phyloP scores from a whole-genome alignment of 2,888 invertebrate species.

The Apodemia mormo region DNA sequence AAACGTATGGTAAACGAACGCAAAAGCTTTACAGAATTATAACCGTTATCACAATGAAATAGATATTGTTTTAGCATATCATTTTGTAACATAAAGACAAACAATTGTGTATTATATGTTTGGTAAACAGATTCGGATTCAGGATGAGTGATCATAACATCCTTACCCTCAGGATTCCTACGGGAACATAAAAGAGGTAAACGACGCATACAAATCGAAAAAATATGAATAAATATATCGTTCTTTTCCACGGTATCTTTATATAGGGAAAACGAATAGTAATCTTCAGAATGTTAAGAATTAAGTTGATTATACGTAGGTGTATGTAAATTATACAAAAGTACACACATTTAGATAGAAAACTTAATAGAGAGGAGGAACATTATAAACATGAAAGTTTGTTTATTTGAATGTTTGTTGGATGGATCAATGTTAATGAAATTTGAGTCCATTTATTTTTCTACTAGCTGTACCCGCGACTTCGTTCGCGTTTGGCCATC shows the following conservation, averaged over 20 bases:
- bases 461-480: too few relatives aligned
- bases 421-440: too few relatives aligned
- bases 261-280: not conserved
- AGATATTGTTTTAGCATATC: not conserved
- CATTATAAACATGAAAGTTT: too few relatives aligned
- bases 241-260: not conserved
- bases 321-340: too few relatives aligned
- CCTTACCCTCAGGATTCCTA: not conserved
- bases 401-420: too few relatives aligned
- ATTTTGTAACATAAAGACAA: not conserved
- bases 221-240: slow-evolving; percentile 3
- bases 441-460: too few relatives aligned
- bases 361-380: too few relatives aligned
- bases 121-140: slow-evolving; percentile 11
- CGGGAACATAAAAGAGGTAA: slow-evolving; percentile 5
- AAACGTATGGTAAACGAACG: not conserved
- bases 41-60: not conserved
- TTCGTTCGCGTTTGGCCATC: too few relatives aligned
- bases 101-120: slow-evolving; percentile 4
- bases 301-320: too few relatives aligned
- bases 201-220: not conserved
- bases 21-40: not conserved
- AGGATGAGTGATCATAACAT: slow-evolving; percentile 3
- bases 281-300: too few relatives aligned
- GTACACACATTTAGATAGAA: too few relatives aligned